Evolutionary conservation across 1,140 invertebrate genomes (phyloP).

Genomic region (Myzus persicae): DNA sequence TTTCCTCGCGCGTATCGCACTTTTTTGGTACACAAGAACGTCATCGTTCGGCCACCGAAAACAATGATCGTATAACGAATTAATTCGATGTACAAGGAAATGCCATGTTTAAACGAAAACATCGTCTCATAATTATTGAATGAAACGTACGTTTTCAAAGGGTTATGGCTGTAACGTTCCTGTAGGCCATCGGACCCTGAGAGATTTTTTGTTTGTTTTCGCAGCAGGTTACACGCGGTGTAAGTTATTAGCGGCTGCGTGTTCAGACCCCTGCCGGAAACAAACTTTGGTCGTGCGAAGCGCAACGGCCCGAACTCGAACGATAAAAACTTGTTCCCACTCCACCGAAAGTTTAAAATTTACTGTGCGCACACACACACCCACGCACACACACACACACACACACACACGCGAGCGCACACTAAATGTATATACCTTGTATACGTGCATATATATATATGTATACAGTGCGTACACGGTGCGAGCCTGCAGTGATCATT

Average conservation of each 20-base stretch:
- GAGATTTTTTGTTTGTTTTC: constrained; percentile 39
- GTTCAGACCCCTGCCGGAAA: neutral
- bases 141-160: constrained; percentile 1
- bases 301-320: constrained; percentile 17
- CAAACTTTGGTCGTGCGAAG: constrained; percentile 4
- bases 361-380: neutral
- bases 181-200: no score
- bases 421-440: neutral
- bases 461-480: no score
- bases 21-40: no score
- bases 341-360: constrained; percentile 38
- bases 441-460: no score
- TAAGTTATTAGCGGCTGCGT: constrained; percentile 37
- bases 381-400: neutral
- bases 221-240: neutral
- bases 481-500: neutral
- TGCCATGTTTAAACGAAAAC: no score
- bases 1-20: neutral
- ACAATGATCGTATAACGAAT: neutral
- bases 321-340: constrained; percentile 30
- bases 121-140: neutral
- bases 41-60: neutral
- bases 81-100: no score
- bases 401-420: neutral
- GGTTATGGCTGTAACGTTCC: neutral